Percentiles rank a stretch among this genome's conserved stretches.
These are phyloP conservation scores for Hippopotamus amphibius DNA, from an alignment of 2,113 vertebrate genomes.

Conservation along the genomic window DNA sequence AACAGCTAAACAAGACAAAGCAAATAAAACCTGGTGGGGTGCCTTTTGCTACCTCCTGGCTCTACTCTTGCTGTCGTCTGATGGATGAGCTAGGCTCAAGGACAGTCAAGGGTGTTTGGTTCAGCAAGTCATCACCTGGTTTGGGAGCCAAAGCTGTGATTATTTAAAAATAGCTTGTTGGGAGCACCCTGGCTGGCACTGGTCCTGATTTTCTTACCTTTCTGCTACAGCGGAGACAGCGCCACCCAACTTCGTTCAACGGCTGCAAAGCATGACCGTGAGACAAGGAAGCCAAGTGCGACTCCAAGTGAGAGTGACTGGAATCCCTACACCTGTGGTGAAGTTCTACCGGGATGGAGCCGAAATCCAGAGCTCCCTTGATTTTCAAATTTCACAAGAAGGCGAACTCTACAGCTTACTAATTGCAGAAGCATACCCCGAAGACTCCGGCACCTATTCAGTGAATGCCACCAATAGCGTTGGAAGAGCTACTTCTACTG, in stretches of 20 bases:
- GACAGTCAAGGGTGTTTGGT: slow-evolving; percentile 24
- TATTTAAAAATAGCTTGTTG: slow-evolving; percentile 34
- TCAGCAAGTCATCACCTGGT: neutral
- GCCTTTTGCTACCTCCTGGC: neutral
- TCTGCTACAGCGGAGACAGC: slow-evolving; percentile 92
- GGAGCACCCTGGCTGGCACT: neutral
- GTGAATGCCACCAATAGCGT: slow-evolving; percentile 97
- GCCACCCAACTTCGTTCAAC: slow-evolving; percentile 96
- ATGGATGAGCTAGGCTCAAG: slow-evolving; percentile 46
- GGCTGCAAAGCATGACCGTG: slow-evolving; percentile 96
- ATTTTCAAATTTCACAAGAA: slow-evolving; percentile 97
- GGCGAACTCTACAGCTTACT: slow-evolving; percentile 97
- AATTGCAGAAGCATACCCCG: slow-evolving; percentile 96
- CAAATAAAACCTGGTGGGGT: neutral
- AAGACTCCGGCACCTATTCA: slow-evolving; percentile 98
- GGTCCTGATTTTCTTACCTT: slow-evolving; percentile 17
- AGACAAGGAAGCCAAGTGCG: slow-evolving; percentile 97
- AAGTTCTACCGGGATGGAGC: slow-evolving; percentile 99
- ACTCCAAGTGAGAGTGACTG: slow-evolving; percentile 95
- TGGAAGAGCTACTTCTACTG: slow-evolving; percentile 97
- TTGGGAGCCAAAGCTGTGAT: slow-evolving; percentile 1
- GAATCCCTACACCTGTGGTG: slow-evolving; percentile 98
- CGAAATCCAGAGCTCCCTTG: slow-evolving; percentile 98
- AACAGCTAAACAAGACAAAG: neutral
- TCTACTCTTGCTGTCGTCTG: neutral